Base-by-base conservation (phyloP, 2,797 vertebrate species). In the Tragelaphus oryx region DNA sequence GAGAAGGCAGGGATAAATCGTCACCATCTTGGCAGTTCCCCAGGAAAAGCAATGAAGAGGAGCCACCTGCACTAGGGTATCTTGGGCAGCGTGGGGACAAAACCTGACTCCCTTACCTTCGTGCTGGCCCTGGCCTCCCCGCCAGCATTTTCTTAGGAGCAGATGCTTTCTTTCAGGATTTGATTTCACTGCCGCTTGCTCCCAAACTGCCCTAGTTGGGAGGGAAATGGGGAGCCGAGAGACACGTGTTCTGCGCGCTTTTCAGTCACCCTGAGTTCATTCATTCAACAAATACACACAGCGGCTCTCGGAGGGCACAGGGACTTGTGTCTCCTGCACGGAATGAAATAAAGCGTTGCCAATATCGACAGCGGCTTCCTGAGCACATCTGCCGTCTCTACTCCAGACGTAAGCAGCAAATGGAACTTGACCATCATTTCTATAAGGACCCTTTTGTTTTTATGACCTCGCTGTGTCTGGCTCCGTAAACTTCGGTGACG, bases 1-100 rank as follows among this genome's bases (percentile, higher is more conserved):
- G 85, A 92, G 92, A 92, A 55, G 80, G 76, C 57, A 85, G 83
- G 87, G 91, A 91, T 91, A 65, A 50, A 87, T 54, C 94, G 96
- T 46, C 75, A 54, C 88, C 44, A 37, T 54, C 59, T 83, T 13
- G 4, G 86, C 55, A 76, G 86, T 86, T 80, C 68, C 68, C 75
- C 55, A 65, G 68, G 83, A 97, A 93, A 91, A 93, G 80, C 88
- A 89, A 54, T 81, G 60, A 62, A 79, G 44, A 59, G 28, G 57
- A 80, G 46, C 54, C 13, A 9, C 85, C 20, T 12, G 52, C 44
- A 78, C 52, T 59, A 46, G 57, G 76, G 52, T 93, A 90, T 80
- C 52, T 68, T 52, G 84, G 52, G 84, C 48, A n/a, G 28, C 13
- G 5, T 9, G 26, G 37, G 48, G 60, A 71, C 20, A 33, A 75